Conservation (phyloP, 2,113 vertebrate genomes). For the Fregata magnificens region DNA sequence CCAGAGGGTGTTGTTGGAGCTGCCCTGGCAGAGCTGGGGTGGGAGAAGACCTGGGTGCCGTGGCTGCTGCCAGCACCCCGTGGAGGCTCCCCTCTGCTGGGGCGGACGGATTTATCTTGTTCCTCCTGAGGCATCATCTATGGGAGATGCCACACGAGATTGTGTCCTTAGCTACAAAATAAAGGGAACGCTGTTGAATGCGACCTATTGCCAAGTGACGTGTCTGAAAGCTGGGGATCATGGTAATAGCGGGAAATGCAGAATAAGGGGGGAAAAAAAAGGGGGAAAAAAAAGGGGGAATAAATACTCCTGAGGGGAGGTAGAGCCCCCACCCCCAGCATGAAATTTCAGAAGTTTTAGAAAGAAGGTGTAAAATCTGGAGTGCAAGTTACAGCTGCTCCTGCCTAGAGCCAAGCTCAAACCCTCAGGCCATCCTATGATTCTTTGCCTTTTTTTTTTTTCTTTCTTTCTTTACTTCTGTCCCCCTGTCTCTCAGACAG, state of each 20-base stretch:
- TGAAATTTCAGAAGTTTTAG: not conserved
- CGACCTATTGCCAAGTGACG: accelerated
- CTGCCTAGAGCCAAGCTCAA: not conserved
- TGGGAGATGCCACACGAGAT: not conserved
- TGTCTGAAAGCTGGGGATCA: not conserved
- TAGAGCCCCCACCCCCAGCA: not conserved
- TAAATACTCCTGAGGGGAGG: not conserved
- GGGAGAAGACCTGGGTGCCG: not conserved
- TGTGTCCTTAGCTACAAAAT: not conserved
- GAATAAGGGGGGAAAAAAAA: accelerated
- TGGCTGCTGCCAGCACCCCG: not conserved
- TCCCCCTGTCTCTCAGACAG: not conserved
- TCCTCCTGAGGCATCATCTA: not conserved
- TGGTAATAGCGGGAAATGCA: not conserved
- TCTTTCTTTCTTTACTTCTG: not conserved
- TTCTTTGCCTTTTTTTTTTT: not conserved
- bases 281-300: too few species aligned
- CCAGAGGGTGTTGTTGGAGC: not conserved
- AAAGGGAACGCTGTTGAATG: not conserved
- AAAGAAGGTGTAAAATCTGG: not conserved
- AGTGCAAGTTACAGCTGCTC: not conserved
- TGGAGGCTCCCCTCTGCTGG: not conserved
- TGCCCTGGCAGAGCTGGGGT: not conserved
- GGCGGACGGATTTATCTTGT: not conserved
- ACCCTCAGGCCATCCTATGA: too few species aligned